Base-by-base conservation (phyloP, 2,113 vertebrate species). In the Odocoileus hemionus region DNA sequence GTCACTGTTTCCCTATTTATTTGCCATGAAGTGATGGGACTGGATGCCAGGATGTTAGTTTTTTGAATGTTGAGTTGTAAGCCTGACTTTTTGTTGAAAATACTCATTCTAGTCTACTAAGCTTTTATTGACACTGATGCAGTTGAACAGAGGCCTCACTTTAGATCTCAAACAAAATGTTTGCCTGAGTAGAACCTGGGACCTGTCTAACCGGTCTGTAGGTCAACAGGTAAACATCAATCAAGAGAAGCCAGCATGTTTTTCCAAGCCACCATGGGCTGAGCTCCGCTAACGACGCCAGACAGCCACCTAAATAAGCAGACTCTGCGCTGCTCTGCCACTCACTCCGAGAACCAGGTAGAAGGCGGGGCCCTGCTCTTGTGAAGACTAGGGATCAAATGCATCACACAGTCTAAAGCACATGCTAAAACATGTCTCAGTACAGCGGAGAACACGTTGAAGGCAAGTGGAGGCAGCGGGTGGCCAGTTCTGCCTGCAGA, bases 341-440 rank as follows among this genome's bases (percentile, higher is more conserved):
- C 97, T 94, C 64, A 33, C 93, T 87, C 95, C 78, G 91, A 94
- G 95, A 91, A 7, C 74, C 97, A 21, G 87, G 58, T 26, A 21
- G 84, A 2, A 23, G 39, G n/a, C 3, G 80, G 36, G 26, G 30
- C 74, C 86, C 88, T 33, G 26, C 21, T 19, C 8, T 80, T 76
- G 57, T 74, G 89, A 58, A 80, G 74, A 16, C 36, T 84, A 96
- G 97, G 50, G 94, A 52, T 93, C n/a, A 93, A 36, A 33, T 14
- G 90, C 86, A 79, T 79, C 14, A 1, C 13, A 11, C 23, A 4
- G 10, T 70, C 67, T 39, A 12, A 70, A 70, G n/a, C n/a, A 12
- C 2, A 1, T 39, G 67, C 19, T 70, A 12, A 21, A 12, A 6
- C 67, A 3, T 6, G 67, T 70, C n/a, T 70, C n/a, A 7, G 25